phyloP scores from a whole-genome alignment of 1,140 invertebrate genomes.

The Goniozus legneri region DNA sequence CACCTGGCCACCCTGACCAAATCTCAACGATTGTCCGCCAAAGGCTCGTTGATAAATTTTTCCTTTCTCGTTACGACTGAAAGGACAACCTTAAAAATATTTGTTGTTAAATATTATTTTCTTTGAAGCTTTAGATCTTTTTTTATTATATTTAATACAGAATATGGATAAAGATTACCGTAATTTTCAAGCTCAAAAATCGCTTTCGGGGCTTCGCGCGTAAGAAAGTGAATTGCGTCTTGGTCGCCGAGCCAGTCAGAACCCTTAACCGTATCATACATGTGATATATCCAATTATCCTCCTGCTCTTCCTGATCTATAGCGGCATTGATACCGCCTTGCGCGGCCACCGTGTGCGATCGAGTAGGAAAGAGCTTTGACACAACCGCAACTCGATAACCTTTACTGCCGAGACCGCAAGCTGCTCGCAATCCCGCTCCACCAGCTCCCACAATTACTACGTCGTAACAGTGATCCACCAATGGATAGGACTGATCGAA shows the following conservation, averaged over 20 bases:
- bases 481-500: too few species aligned
- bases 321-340: conserved; percentile 97
- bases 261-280: conserved; percentile 99
- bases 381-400: conserved; percentile 95
- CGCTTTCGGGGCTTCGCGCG: conserved; percentile 91
- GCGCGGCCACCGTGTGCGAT: conserved; percentile 96
- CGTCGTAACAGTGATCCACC: conserved; percentile 95
- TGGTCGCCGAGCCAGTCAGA: conserved; percentile 99
- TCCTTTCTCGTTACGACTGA: too few species aligned
- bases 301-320: conserved; percentile 73
- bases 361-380: conserved; percentile 98
- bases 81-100: not conserved
- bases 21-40: conserved; percentile 83
- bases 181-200: conserved; percentile 99
- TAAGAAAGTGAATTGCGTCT: conserved; percentile 99
- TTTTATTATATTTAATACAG: too few species aligned
- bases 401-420: conserved; percentile 92
- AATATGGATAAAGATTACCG: conserved; percentile 53
- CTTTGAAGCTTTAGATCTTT: too few species aligned
- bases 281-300: conserved; percentile 96
- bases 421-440: conserved; percentile 96
- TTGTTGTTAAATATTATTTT: conserved; percentile 1
- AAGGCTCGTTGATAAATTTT: conserved; percentile 92
- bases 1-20: conserved; percentile 84
- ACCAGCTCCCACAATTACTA: conserved; percentile 95